Evolutionary conservation across 2,797 vertebrate genomes (phyloP).

Genomic region (Bradypodion pumilum): DNA sequence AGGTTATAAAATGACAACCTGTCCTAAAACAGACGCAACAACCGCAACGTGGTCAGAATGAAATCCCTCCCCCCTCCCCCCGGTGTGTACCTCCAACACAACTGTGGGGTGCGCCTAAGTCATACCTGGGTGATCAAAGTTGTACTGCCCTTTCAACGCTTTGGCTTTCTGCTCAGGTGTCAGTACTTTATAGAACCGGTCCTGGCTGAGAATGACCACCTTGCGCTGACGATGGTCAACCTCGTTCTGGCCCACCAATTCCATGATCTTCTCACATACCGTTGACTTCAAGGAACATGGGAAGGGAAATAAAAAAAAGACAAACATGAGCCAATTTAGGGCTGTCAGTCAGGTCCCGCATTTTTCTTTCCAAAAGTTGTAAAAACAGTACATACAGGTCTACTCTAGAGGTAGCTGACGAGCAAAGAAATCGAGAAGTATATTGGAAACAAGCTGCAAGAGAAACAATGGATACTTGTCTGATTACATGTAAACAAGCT

Average conservation of each 20-base stretch:
- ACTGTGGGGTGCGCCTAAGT: fast-evolving
- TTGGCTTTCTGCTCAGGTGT: conserved; percentile 91
- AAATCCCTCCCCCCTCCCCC: neutral
- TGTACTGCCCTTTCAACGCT: conserved; percentile 93
- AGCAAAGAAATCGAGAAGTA: too few relatives aligned
- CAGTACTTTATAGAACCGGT: conserved; percentile 92
- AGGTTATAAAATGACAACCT: too few relatives aligned
- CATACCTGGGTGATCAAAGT: conserved; percentile 95
- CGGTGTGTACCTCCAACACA: neutral
- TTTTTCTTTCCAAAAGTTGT: neutral
- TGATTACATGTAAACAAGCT: too few relatives aligned
- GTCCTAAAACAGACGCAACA: too few relatives aligned
- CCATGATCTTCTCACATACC: conserved; percentile 99
- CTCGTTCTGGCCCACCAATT: conserved; percentile 93
- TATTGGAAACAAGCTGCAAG: too few relatives aligned
- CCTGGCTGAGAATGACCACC: conserved; percentile 93
- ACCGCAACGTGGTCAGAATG: neutral
- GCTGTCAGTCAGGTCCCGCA: neutral
- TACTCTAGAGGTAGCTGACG: too few relatives aligned
- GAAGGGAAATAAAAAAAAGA: neutral
- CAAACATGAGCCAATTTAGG: neutral
- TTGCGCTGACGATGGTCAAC: conserved; percentile 93
- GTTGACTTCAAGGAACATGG: conserved; percentile 82
- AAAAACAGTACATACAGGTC: too few relatives aligned
- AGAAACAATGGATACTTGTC: too few relatives aligned